Evolutionary conservation across 2,888 invertebrate species (phyloP).

Genomic region (Eilema caniola): DNA sequence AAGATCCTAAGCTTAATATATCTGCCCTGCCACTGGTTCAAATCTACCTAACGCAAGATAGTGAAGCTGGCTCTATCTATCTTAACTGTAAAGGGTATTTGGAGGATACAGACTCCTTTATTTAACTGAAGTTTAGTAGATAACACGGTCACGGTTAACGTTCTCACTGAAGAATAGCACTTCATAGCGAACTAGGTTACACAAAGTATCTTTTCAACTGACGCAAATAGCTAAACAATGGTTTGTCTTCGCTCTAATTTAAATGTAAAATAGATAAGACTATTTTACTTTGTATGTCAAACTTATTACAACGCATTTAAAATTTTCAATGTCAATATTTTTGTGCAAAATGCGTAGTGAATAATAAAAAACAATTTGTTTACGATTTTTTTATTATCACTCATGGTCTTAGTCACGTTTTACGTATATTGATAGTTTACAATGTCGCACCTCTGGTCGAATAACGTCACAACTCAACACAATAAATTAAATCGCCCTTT

Average conservation of each 20-base stretch:
- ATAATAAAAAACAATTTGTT: slow-evolving; percentile 34
- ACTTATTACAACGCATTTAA: slow-evolving; percentile 18
- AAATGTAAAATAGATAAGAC: slow-evolving; percentile 7
- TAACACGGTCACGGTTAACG: neutral
- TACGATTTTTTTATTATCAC: slow-evolving; percentile 14
- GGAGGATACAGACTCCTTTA: neutral
- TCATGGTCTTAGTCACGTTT: slow-evolving; percentile 5
- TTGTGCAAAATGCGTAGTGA: slow-evolving; percentile 34
- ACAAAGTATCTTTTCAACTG: neutral
- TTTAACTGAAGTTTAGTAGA: neutral
- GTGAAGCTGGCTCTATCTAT: neutral
- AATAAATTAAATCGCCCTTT: neutral
- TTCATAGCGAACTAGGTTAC: slow-evolving; percentile 2
- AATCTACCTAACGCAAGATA: neutral
- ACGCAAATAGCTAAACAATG: neutral
- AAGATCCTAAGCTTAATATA: no score
- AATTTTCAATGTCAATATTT: slow-evolving; percentile 23
- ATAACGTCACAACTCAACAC: slow-evolving; percentile 10
- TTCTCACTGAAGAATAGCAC: neutral
- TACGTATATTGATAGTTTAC: neutral
- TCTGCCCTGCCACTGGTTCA: neutral
- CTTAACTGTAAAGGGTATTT: neutral
- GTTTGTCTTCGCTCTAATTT: slow-evolving; percentile 3
- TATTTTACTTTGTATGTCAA: slow-evolving; percentile 12
- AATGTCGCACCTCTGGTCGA: neutral